Percentiles rank a stretch among this genome's conserved stretches.
Conservation (phyloP, 2,888 invertebrate genomes). For the Cephus runcator region DNA sequence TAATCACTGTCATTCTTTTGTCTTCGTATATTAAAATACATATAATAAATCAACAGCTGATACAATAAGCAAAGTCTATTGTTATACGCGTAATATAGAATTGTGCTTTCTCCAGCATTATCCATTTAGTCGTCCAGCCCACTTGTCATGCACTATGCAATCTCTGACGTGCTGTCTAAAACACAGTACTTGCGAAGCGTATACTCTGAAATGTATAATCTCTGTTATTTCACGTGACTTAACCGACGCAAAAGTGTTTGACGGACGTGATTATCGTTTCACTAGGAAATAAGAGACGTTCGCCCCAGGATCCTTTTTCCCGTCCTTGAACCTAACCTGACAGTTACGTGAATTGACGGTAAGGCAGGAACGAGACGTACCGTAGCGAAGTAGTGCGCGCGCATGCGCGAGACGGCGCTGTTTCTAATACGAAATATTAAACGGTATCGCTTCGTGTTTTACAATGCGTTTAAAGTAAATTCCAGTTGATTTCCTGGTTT, state of each 20-base stretch:
- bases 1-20: not conserved
- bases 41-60: not conserved
- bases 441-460: not conserved
- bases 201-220: not conserved
- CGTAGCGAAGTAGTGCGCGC: not conserved
- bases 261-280: not conserved
- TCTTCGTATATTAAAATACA: not conserved
- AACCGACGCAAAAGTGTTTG: not conserved
- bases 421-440: not conserved
- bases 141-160: not conserved
- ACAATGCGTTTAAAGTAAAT: not conserved
- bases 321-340: not conserved
- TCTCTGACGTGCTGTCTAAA: not conserved
- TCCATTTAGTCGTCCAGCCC: not conserved
- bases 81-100: not conserved
- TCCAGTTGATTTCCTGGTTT: not conserved
- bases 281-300: not conserved
- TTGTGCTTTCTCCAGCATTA: not conserved
- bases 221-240: not conserved
- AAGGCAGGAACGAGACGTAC: too few relatives aligned
- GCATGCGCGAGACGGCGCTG: not conserved
- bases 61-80: not conserved
- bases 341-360: too few relatives aligned
- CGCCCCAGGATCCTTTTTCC: not conserved
- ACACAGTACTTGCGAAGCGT: not conserved